A percentile compares a stretch with the other conserved stretches of the same genome.
These are phyloP conservation scores for Pteruthius melanotis DNA, from an alignment of 2,113 vertebrate species.

Conservation along the genomic window DNA sequence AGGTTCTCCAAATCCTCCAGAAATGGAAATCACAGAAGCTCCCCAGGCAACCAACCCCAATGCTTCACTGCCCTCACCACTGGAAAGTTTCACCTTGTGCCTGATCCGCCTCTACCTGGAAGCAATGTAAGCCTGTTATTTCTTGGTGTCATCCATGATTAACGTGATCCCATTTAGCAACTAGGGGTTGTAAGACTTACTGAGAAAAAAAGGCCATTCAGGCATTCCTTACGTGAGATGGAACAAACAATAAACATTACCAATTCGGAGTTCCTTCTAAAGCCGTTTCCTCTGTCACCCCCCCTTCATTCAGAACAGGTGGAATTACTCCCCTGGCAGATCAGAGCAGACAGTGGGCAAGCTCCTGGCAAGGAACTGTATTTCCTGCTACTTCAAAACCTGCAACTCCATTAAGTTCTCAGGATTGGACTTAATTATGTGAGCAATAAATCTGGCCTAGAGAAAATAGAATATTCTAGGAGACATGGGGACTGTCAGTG, in stretches of 20 bases:
- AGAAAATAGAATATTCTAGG: conserved; percentile 45
- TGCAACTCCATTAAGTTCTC: conserved; percentile 19
- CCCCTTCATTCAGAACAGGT: rapidly evolving
- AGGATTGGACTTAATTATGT: conserved; percentile 20
- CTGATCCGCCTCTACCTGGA: not conserved
- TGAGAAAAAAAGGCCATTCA: not conserved
- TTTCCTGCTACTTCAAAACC: not conserved
- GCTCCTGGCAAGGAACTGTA: not conserved
- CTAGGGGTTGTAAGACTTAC: not conserved
- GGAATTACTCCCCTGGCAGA: not conserved
- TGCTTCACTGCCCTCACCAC: not conserved
- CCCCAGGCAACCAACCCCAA: not conserved
- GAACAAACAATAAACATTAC: not conserved
- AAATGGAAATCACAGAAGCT: not conserved
- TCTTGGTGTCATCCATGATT: not conserved
- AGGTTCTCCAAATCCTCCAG: conserved; percentile 5
- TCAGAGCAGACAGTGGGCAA: rapidly evolving
- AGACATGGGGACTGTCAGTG: not conserved
- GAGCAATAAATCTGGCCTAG: conserved; percentile 32
- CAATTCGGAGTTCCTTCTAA: not conserved
- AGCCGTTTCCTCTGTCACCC: not conserved
- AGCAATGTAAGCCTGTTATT: conserved; percentile 24
- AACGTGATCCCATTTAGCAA: not conserved
- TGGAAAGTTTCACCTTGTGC: not conserved
- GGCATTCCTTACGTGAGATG: not conserved